A percentile compares a stretch with the other conserved stretches of the same genome.
Evolutionary conservation across 1,140 invertebrate genomes (phyloP).

Genomic region (Euborellia annulipes): DNA sequence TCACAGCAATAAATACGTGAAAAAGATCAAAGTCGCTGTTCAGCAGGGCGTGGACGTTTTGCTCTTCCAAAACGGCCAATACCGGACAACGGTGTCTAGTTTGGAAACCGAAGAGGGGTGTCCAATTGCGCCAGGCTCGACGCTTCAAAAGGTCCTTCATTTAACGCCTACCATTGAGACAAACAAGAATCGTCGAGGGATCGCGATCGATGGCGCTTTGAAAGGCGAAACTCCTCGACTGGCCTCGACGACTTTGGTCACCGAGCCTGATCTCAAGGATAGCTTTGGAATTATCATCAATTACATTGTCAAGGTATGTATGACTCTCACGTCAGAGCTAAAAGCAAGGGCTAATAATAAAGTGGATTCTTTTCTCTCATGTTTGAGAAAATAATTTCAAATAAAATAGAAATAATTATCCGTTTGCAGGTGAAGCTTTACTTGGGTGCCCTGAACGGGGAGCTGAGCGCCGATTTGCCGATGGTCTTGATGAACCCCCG

Average conservation of each 20-base stretch:
- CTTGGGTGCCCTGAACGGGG: conserved; percentile 82
- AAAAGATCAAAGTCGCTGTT: conserved; percentile 85
- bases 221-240: conserved; percentile 79
- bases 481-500: conserved; percentile 97
- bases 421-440: conserved; percentile 69
- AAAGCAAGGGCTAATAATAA: no score
- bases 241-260: conserved; percentile 89
- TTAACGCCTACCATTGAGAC: conserved; percentile 59
- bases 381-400: no score
- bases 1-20: conserved; percentile 96
- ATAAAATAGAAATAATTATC: no score
- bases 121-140: conserved; percentile 86
- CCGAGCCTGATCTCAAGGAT: conserved; percentile 65
- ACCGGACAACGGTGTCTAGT: conserved; percentile 82
- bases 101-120: conserved; percentile 90
- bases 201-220: conserved; percentile 87
- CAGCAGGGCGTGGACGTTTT: conserved; percentile 95
- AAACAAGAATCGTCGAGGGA: conserved; percentile 79
- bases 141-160: conserved; percentile 79
- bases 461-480: conserved; percentile 86
- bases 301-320: conserved; percentile 69
- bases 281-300: conserved; percentile 81
- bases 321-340: no score
- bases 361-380: no score
- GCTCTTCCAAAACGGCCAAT: conserved; percentile 97